These are phyloP conservation scores for Malurus leucopterus DNA, from an alignment of 2,797 vertebrate genomes.

Conservation along the genomic window DNA sequence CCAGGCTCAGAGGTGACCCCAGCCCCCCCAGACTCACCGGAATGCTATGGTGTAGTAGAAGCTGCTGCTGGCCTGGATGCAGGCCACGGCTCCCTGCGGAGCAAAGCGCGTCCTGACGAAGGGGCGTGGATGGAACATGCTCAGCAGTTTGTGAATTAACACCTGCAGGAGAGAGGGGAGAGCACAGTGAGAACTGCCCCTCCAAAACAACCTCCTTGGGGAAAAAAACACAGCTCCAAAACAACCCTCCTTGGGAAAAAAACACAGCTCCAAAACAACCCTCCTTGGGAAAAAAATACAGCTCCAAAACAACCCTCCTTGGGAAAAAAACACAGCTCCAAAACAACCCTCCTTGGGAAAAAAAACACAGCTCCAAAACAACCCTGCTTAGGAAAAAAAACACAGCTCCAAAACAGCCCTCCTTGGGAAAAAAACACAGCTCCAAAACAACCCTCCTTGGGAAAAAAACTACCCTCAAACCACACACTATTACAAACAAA, in stretches of 20 bases:
- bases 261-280: too few species aligned
- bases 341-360: too few species aligned
- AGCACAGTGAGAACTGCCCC: neutral
- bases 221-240: too few species aligned
- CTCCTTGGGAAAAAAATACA: neutral
- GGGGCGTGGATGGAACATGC: constrained; percentile 93
- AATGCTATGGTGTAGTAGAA: constrained; percentile 91
- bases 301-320: neutral
- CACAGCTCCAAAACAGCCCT: too few species aligned
- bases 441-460: too few species aligned
- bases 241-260: neutral
- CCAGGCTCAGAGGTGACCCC: neutral
- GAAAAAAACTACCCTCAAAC: neutral
- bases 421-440: too few species aligned
- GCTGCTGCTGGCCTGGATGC: constrained; percentile 85
- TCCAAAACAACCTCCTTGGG: neutral
- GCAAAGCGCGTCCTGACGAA: constrained; percentile 93
- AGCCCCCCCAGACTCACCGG: constrained; percentile 73
- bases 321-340: too few species aligned
- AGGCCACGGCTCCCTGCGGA: constrained; percentile 90
- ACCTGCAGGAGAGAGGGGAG: constrained; percentile 66
- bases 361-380: too few species aligned
- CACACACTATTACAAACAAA: neutral
- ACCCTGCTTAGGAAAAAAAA: too few species aligned
- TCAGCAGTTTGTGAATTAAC: constrained; percentile 87